Evolutionary conservation across 2,888 invertebrate genomes (phyloP).

Genomic region (Stenoptilia bipunctidactyla): DNA sequence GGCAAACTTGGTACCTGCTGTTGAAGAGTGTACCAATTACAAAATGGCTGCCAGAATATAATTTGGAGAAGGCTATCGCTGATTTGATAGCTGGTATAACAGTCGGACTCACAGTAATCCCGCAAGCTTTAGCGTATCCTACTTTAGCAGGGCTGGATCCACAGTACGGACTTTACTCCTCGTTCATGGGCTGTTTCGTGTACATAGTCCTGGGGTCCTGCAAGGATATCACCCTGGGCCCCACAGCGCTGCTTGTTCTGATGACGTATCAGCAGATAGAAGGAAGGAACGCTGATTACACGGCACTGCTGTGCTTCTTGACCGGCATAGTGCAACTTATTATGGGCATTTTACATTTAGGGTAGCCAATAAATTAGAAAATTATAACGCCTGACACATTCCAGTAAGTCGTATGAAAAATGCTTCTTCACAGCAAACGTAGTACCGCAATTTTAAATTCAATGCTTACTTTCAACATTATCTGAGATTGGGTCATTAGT

Average conservation of each 20-base stretch:
- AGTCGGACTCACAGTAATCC: conserved; percentile 93
- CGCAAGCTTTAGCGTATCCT: conserved; percentile 93
- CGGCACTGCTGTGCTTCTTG: conserved; percentile 85
- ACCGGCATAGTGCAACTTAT: conserved; percentile 84
- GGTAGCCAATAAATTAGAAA: too few species aligned
- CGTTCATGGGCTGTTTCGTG: conserved; percentile 93
- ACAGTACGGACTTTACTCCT: conserved; percentile 95
- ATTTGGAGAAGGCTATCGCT: conserved; percentile 80
- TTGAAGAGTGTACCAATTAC: conserved; percentile 74
- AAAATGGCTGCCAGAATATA: conserved; percentile 83
- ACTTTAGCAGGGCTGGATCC: conserved; percentile 89
- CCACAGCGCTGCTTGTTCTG: conserved; percentile 93
- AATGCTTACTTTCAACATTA: too few species aligned
- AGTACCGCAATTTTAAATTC: too few species aligned
- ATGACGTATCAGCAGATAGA: conserved; percentile 87
- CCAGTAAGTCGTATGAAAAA: too few species aligned
- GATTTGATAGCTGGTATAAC: conserved; percentile 94
- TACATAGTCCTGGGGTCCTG: conserved; percentile 92
- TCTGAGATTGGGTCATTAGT: too few species aligned
- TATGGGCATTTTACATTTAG: conserved; percentile 87
- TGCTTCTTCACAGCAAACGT: too few species aligned
- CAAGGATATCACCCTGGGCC: conserved; percentile 89
- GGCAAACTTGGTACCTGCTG: conserved; percentile 43
- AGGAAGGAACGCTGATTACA: conserved; percentile 81
- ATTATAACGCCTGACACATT: too few species aligned